A percentile compares a stretch with the other conserved stretches of the same genome.
Conservation (phyloP, 2,113 vertebrate genomes). For the Centropristis striata region DNA sequence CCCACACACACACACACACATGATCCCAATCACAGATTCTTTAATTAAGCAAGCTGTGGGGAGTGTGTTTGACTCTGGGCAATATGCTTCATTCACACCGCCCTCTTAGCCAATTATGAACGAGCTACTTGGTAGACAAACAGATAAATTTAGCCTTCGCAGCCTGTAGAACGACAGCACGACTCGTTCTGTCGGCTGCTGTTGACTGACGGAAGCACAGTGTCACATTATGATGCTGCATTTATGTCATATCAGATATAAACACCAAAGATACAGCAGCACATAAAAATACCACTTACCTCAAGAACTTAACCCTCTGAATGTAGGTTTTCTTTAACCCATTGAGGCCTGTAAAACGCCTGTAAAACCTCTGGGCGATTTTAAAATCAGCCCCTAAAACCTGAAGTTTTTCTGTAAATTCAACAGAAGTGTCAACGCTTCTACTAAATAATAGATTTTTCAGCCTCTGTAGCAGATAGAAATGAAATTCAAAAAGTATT, state of each 20-base stretch:
- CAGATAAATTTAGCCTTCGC: constrained; percentile 39
- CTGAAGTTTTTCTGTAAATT: too few species aligned
- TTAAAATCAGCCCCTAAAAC: too few species aligned
- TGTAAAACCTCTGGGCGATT: too few species aligned
- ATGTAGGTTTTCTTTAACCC: too few species aligned
- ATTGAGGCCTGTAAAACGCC: too few species aligned
- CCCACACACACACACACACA: constrained; percentile 23
- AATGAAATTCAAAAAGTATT: too few species aligned
- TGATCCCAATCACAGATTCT: constrained; percentile 47
- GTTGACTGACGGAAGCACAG: constrained; percentile 3
- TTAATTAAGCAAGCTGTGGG: constrained; percentile 51
- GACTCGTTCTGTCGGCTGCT: neutral
- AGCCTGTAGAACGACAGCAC: constrained; percentile 16
- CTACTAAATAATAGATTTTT: too few species aligned
- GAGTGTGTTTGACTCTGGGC: constrained; percentile 37
- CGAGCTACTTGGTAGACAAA: constrained; percentile 15
- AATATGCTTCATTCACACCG: constrained; percentile 55
- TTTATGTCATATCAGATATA: neutral
- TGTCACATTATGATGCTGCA: constrained; percentile 11
- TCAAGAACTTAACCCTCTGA: neutral
- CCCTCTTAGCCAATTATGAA: constrained; percentile 41
- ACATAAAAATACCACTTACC: neutral
- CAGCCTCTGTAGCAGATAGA: too few species aligned
- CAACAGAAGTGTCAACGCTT: too few species aligned
- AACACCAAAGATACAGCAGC: neutral